Evolutionary conservation across 1,140 invertebrate genomes (phyloP), one percentile per base, ranked within the genome.

Genomic region (Bilobella aurantiaca): DNA sequence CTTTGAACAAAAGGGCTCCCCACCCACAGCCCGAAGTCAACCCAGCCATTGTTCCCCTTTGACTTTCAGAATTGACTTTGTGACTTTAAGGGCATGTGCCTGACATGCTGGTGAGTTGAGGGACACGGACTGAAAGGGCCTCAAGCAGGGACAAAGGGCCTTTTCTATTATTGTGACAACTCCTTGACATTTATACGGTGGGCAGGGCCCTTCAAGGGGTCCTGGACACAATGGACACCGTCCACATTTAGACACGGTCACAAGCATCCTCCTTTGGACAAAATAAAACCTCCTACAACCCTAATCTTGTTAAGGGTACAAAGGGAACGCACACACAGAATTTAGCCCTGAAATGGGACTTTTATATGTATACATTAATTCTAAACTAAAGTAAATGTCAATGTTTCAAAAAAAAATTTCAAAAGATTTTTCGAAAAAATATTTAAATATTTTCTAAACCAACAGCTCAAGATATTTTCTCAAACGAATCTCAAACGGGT

Each of bases 101-200:
- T 42, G 8, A 8, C 8, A 12, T 42, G 34, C 18, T 42, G 34
- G 18, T 12, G 34, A 42, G 18, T 42, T 8, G 34, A 42, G 49
- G 23, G 56, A 63, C 62, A 30, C 16, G 3, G 23, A 1, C 47
- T 32, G 18, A 31, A 27, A 57, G 5, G 30, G 30, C 18, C 30
- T 37, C 30, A 18, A 58, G 5, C 59, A 27, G 37, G 42, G 57
- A 29, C 23, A 63, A 49, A 58, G 23, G 42, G 28, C 12, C 64
- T 62, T 66, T 61, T 63, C 63, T 70, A 53, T 53, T 53, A 70
- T 70, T 70, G 63, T 70, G 68, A 70, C 68, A 70, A 70, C 68
- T 70, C 56, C 62, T 8, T 70, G 68, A 70, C 65, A 66, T 46
- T 57, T 70, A 62, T 66, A 66, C 63, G 58, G 65, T 68, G 53